These are phyloP conservation scores for Epicampocera succincta DNA, from an alignment of 2,888 invertebrate genomes.

Conservation along the genomic window DNA sequence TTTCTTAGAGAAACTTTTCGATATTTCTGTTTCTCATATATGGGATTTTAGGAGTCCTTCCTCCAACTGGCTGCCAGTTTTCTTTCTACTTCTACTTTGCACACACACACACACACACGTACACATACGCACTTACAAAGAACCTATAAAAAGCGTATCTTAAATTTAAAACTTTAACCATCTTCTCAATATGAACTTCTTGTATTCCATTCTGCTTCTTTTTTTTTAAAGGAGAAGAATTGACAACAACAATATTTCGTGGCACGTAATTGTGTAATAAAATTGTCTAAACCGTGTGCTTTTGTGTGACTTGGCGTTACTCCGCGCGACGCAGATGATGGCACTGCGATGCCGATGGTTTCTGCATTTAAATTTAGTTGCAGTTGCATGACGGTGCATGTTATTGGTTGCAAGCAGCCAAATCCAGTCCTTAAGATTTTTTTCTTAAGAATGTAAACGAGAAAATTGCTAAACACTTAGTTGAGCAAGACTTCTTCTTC, in stretches of 20 bases:
- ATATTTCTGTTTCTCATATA: too few relatives aligned
- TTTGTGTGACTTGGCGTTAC: slow-evolving; percentile 54
- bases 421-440: slow-evolving; percentile 13
- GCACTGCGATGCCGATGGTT: slow-evolving; percentile 44
- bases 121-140: slow-evolving; percentile 3
- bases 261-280: slow-evolving; percentile 70
- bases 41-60: slow-evolving; percentile 6
- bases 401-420: not conserved
- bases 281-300: slow-evolving; percentile 64
- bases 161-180: slow-evolving; percentile 47
- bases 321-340: slow-evolving; percentile 2
- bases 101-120: not conserved
- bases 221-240: slow-evolving; percentile 10
- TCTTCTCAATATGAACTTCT: slow-evolving; percentile 19
- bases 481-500: not conserved
- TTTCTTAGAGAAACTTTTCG: too few relatives aligned
- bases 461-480: slow-evolving; percentile 68
- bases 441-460: slow-evolving; percentile 65
- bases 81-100: slow-evolving; percentile 22
- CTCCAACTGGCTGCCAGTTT: not conserved
- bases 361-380: slow-evolving; percentile 50
- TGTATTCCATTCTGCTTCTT: slow-evolving; percentile 23
- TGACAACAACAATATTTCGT: slow-evolving; percentile 52
- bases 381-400: slow-evolving; percentile 38
- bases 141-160: slow-evolving; percentile 33